Conservation (phyloP, 2,113 vertebrate genomes). For the Xiphias gladius region DNA sequence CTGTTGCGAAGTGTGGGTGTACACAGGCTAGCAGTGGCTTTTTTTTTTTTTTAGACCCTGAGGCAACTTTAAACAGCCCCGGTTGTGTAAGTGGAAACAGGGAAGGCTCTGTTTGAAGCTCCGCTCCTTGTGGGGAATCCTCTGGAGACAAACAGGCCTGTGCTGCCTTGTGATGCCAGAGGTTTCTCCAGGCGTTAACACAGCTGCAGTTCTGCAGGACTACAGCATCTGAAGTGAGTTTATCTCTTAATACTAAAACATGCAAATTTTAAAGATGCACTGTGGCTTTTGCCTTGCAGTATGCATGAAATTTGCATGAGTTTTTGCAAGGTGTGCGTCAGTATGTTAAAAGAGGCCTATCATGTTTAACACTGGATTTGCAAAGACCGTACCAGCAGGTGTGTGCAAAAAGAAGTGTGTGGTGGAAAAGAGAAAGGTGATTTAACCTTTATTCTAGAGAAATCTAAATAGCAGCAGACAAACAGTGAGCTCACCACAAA, state of each 20-base stretch:
- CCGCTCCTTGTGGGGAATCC: conserved; percentile 46
- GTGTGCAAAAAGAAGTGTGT: too few relatives aligned
- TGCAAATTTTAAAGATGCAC: neutral
- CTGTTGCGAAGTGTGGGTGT: conserved; percentile 1
- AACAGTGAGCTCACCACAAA: too few relatives aligned
- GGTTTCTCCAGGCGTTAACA: conserved; percentile 26
- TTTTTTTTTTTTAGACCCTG: conserved; percentile 22
- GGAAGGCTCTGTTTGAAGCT: conserved; percentile 56
- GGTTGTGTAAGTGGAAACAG: conserved; percentile 55
- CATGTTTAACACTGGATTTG: too few relatives aligned
- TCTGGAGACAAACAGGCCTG: conserved; percentile 40
- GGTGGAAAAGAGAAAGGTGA: too few relatives aligned
- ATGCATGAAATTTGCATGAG: neutral
- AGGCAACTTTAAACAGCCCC: conserved; percentile 36
- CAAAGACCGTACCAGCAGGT: too few relatives aligned
- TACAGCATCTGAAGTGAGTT: neutral
- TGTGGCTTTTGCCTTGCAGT: neutral
- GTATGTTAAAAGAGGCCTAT: too few relatives aligned
- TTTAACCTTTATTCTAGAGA: too few relatives aligned
- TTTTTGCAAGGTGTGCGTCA: neutral
- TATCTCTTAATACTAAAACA: neutral
- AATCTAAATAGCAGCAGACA: too few relatives aligned
- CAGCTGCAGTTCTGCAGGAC: neutral
- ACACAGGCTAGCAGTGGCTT: conserved; percentile 2
- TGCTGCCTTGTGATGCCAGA: conserved; percentile 66